A percentile compares a stretch with the other conserved stretches of the same genome.
phyloP scores from a whole-genome alignment of 2,113 vertebrate species.

The Callionymus lyra region DNA sequence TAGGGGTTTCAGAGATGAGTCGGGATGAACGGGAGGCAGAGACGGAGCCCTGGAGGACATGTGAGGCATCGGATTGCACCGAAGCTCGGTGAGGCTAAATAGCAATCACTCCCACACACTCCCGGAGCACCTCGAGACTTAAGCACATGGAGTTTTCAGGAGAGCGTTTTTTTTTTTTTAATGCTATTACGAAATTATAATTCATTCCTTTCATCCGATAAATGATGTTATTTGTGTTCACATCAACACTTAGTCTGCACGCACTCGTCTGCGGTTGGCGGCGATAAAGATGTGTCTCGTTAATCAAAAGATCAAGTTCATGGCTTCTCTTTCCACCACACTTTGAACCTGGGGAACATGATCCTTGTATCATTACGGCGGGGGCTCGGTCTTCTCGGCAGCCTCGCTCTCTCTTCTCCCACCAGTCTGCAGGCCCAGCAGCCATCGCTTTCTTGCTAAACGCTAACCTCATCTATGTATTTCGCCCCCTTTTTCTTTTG shows the following conservation, averaged over 20 bases:
- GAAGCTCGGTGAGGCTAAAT: slow-evolving; percentile 70
- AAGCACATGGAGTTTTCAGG: slow-evolving; percentile 48
- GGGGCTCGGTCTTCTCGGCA: slow-evolving; percentile 29
- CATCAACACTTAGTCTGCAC: slow-evolving; percentile 2
- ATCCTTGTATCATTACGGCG: slow-evolving; percentile 52
- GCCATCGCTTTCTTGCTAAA: slow-evolving; percentile 45
- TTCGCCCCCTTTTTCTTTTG: slow-evolving; percentile 17
- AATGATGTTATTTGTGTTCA: slow-evolving; percentile 5
- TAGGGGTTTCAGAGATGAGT: slow-evolving; percentile 52
- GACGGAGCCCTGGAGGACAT: slow-evolving; percentile 66
- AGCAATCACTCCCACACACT: slow-evolving; percentile 71
- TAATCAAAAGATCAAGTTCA: slow-evolving; percentile 67
- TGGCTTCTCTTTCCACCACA: slow-evolving; percentile 54
- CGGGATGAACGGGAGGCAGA: slow-evolving; percentile 29
- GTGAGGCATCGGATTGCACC: slow-evolving; percentile 60
- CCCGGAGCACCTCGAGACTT: slow-evolving; percentile 59
- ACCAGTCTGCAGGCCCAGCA: slow-evolving; percentile 43
- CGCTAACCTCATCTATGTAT: slow-evolving; percentile 42
- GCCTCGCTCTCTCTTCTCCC: slow-evolving; percentile 30
- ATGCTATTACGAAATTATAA: slow-evolving; percentile 33
- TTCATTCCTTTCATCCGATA: slow-evolving; percentile 31
- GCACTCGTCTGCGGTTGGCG: slow-evolving; percentile 48
- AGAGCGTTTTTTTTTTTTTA: slow-evolving; percentile 23
- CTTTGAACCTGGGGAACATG: slow-evolving; percentile 55
- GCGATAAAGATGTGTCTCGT: slow-evolving; percentile 62